phyloP scores from a whole-genome alignment of 2,888 invertebrate genomes.

The Dasypolia templi region DNA sequence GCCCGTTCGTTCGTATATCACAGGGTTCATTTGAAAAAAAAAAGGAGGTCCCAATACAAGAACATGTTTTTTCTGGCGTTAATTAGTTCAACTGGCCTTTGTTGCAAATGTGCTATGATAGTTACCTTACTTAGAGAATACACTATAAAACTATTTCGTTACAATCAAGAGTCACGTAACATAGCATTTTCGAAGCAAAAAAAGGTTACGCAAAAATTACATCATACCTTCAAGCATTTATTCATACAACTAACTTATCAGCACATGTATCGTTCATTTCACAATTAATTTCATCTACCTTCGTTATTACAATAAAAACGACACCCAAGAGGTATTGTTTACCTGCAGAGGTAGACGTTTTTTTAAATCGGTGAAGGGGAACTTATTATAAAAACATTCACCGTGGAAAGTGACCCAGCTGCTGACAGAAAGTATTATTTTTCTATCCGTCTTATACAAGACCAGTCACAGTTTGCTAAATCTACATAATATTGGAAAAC shows the following conservation, averaged over 20 bases:
- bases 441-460: slow-evolving; percentile 7
- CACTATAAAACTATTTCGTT: neutral
- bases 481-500: slow-evolving; percentile 2
- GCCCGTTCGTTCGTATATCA: too few species aligned
- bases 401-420: neutral
- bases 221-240: neutral
- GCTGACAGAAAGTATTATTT: slow-evolving; percentile 17
- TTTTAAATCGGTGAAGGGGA: neutral
- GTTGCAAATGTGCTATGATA: neutral
- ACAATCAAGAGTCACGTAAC: neutral
- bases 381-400: slow-evolving; percentile 1
- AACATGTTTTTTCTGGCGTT: neutral
- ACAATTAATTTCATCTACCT: too few species aligned
- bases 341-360: neutral
- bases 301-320: neutral
- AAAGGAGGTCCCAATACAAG: too few species aligned
- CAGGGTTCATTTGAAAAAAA: neutral
- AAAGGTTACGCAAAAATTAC: neutral
- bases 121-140: neutral
- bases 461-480: slow-evolving; percentile 10
- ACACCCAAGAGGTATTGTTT: neutral
- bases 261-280: too few species aligned
- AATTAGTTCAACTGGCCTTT: too few species aligned
- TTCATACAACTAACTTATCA: neutral
- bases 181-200: neutral